These are phyloP conservation scores for Drosophila pseudoobscura DNA, from an alignment of 1,140 invertebrate genomes.

Conservation along the genomic window DNA sequence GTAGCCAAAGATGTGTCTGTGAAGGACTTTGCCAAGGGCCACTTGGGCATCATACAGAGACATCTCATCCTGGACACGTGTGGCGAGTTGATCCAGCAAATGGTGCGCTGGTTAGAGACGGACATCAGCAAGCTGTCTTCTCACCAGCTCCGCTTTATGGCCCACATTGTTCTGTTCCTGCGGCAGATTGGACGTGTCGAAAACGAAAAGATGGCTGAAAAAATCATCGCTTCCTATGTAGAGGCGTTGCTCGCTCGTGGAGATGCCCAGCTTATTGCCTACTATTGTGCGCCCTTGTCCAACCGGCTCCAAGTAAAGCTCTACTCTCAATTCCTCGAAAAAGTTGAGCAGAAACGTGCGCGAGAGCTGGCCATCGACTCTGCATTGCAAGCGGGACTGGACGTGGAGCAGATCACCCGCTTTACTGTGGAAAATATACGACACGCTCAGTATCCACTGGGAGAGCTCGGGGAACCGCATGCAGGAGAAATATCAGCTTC, in stretches of 20 bases:
- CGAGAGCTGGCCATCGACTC: constrained; percentile 86
- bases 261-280: constrained; percentile 91
- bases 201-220: constrained; percentile 87
- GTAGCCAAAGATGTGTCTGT: constrained; percentile 85
- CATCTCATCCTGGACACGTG: constrained; percentile 90
- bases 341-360: constrained; percentile 84
- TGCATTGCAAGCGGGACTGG: constrained; percentile 90
- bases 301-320: constrained; percentile 88
- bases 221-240: constrained; percentile 89
- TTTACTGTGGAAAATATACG: constrained; percentile 88
- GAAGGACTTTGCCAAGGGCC: constrained; percentile 84
- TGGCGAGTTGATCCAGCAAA: constrained; percentile 86
- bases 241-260: constrained; percentile 88
- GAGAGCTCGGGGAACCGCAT: constrained; percentile 32
- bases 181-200: constrained; percentile 89
- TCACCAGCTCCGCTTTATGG: constrained; percentile 88
- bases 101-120: constrained; percentile 84
- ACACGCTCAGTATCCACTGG: constrained; percentile 85
- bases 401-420: constrained; percentile 92
- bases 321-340: constrained; percentile 92
- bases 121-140: constrained; percentile 84
- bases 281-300: constrained; percentile 91
- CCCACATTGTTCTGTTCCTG: constrained; percentile 93
- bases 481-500: constrained; percentile 55
- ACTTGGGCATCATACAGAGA: constrained; percentile 90